A percentile compares a stretch with the other conserved stretches of the same genome.
Evolutionary conservation across 1,140 invertebrate species (phyloP).

Genomic region (Delia radicum): DNA sequence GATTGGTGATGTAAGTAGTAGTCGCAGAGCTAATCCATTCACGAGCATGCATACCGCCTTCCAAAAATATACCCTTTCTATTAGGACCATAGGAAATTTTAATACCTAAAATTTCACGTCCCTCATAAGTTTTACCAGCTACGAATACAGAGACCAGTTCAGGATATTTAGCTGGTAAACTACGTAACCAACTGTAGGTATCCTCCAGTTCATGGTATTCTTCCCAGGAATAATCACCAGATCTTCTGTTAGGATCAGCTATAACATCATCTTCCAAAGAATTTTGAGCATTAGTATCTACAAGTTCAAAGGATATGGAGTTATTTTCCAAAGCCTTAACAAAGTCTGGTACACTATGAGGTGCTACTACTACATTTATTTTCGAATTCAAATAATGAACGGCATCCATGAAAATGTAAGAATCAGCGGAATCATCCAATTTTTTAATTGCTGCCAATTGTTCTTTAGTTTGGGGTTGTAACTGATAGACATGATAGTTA

Average conservation of each 20-base stretch:
- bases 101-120: slow-evolving; percentile 64
- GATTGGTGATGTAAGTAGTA: slow-evolving; percentile 66
- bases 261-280: slow-evolving; percentile 45
- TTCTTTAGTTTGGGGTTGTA: slow-evolving; percentile 42
- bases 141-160: slow-evolving; percentile 57
- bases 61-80: slow-evolving; percentile 57
- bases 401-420: slow-evolving; percentile 34
- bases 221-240: slow-evolving; percentile 44
- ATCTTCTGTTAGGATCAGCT: slow-evolving; percentile 33
- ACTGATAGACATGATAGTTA: slow-evolving; percentile 57
- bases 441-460: slow-evolving; percentile 45
- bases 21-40: slow-evolving; percentile 79
- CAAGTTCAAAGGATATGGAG: slow-evolving; percentile 26
- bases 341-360: slow-evolving; percentile 33
- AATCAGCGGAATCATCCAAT: slow-evolving; percentile 29
- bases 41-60: slow-evolving; percentile 67
- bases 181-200: slow-evolving; percentile 58
- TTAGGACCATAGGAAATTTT: slow-evolving; percentile 59
- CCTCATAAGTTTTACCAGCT: slow-evolving; percentile 63
- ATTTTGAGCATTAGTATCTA: slow-evolving; percentile 53
- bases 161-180: slow-evolving; percentile 53
- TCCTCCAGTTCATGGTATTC: slow-evolving; percentile 58
- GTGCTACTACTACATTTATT: slow-evolving; percentile 37
- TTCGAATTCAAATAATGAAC: slow-evolving; percentile 27
- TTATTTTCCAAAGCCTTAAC: background rate